A percentile compares a stretch with the other conserved stretches of the same genome.
Evolutionary conservation across 2,888 invertebrate genomes (phyloP).

Genomic region (Macaria notata): DNA sequence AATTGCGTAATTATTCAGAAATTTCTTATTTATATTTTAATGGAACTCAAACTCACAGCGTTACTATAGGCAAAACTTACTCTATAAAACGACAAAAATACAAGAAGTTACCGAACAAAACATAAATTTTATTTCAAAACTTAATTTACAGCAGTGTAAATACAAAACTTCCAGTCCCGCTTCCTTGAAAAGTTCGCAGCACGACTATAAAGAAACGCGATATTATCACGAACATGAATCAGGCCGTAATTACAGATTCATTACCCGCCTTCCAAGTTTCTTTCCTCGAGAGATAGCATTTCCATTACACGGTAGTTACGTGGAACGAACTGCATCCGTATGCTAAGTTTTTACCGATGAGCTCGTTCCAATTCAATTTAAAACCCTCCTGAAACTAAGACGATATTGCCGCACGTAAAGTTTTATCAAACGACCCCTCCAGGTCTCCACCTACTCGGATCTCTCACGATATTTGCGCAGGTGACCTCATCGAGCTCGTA

Average conservation of each 20-base stretch:
- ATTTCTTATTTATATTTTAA: too few species aligned
- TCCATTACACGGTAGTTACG: conserved; percentile 49
- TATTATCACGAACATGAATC: conserved; percentile 29
- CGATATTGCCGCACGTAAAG: conserved; percentile 32
- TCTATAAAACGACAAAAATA: too few species aligned
- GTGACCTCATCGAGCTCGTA: conserved; percentile 28
- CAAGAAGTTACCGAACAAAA: too few species aligned
- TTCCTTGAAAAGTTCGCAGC: conserved; percentile 18
- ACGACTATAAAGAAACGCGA: conserved; percentile 11
- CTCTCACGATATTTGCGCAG: conserved; percentile 24
- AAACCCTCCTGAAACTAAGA: conserved; percentile 20
- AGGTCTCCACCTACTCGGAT: conserved; percentile 35
- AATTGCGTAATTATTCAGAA: too few species aligned
- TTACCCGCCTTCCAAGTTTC: conserved; percentile 41
- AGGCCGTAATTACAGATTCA: conserved; percentile 45
- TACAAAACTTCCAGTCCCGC: neutral
- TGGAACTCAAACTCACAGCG: too few species aligned
- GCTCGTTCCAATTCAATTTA: conserved; percentile 32
- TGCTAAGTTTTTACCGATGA: conserved; percentile 38
- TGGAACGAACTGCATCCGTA: conserved; percentile 44
- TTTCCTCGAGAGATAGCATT: conserved; percentile 43
- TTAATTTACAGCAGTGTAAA: neutral
- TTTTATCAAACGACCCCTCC: conserved; percentile 34
- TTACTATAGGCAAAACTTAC: too few species aligned
- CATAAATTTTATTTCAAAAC: neutral